phyloP scores from a whole-genome alignment of 1,140 invertebrate genomes.

The Proales similis region DNA sequence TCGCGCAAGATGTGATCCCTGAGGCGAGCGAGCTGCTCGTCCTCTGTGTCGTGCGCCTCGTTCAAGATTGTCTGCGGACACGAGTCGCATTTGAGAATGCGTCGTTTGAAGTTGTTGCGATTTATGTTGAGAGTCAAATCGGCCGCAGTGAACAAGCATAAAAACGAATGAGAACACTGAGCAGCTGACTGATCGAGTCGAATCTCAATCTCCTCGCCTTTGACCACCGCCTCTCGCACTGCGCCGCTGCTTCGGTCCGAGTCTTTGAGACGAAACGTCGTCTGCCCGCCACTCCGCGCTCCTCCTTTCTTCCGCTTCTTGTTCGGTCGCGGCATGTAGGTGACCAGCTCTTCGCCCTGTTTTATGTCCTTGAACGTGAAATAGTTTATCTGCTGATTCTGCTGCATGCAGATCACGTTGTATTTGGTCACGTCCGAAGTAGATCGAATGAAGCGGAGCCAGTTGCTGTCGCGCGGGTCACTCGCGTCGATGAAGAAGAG shows the following conservation, averaged over 20 bases:
- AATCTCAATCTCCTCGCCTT: not conserved
- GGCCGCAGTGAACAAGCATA: too few relatives aligned
- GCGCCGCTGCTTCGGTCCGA: not conserved
- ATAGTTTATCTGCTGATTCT: slow-evolving; percentile 40
- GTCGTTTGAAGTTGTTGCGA: slow-evolving; percentile 10
- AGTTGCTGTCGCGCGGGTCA: slow-evolving; percentile 39
- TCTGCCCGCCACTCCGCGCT: not conserved
- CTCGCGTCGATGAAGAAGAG: slow-evolving; percentile 41
- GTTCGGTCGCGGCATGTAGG: slow-evolving; percentile 6
- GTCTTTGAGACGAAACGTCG: not conserved
- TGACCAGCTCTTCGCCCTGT: slow-evolving; percentile 21
- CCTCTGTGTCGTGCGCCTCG: too few relatives aligned
- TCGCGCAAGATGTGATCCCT: too few relatives aligned
- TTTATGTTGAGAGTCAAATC: slow-evolving; percentile 1
- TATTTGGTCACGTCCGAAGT: slow-evolving; percentile 39
- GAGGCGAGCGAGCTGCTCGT: too few relatives aligned
- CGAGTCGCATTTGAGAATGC: slow-evolving; percentile 14
- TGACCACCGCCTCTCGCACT: not conserved
- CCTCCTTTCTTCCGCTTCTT: slow-evolving; percentile 18
- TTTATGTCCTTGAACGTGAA: slow-evolving; percentile 15
- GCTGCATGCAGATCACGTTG: slow-evolving; percentile 41
- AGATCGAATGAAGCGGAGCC: slow-evolving; percentile 40
- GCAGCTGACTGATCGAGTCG: slow-evolving; percentile 8
- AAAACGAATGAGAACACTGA: slow-evolving; percentile 18
- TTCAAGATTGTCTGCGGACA: slow-evolving; percentile 2